Evolutionary conservation across 2,113 vertebrate genomes (phyloP).

Genomic region (Nymphicus hollandicus): DNA sequence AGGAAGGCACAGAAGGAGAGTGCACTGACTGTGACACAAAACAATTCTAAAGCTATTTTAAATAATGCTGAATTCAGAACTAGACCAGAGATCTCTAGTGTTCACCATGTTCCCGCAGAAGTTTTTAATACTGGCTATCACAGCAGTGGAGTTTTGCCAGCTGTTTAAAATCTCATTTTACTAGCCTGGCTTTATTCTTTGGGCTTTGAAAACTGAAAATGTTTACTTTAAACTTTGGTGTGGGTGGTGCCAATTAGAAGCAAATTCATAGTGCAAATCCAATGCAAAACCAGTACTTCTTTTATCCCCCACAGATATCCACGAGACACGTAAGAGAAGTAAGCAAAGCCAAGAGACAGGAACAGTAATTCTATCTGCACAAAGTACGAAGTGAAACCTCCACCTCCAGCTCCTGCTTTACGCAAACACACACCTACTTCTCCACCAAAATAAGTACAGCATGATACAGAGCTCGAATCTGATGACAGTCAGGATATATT

Average conservation of each 20-base stretch:
- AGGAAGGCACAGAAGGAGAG: not conserved
- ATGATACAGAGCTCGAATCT: not conserved
- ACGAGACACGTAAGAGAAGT: not conserved
- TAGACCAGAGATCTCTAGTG: not conserved
- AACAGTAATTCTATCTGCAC: not conserved
- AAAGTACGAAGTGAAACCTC: not conserved
- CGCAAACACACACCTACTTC: not conserved
- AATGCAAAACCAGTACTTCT: not conserved
- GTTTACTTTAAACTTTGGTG: not conserved
- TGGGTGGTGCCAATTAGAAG: conserved; percentile 8
- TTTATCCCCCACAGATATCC: not conserved
- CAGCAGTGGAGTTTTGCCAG: not conserved
- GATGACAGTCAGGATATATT: not conserved
- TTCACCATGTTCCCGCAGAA: not conserved
- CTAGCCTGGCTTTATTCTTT: not conserved
- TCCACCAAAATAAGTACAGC: not conserved
- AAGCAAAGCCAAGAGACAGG: not conserved
- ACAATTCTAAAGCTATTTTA: not conserved
- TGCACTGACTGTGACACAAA: not conserved
- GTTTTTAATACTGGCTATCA: not conserved
- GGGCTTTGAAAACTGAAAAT: not conserved
- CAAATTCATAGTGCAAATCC: not conserved
- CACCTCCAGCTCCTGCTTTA: not conserved
- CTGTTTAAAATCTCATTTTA: not conserved
- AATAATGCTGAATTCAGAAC: not conserved